Conservation (phyloP, 2,888 invertebrate genomes). For the Rotaria macrura region DNA sequence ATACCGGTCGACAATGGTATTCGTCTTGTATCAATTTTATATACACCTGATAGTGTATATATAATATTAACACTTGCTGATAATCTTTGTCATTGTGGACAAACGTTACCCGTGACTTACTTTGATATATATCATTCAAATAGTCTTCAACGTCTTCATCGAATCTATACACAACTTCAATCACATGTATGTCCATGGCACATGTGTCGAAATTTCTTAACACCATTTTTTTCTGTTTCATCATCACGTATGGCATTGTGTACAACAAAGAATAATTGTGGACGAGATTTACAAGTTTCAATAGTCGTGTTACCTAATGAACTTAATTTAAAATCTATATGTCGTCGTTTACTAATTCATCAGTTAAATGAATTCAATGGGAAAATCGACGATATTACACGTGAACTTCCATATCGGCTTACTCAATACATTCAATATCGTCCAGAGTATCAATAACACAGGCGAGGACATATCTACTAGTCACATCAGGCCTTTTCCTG, state of each 20-base stretch:
- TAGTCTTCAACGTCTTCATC: background rate
- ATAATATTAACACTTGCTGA: background rate
- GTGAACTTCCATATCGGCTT: background rate
- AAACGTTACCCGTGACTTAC: background rate
- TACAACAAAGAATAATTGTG: background rate
- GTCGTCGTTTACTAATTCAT: background rate
- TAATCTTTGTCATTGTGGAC: background rate
- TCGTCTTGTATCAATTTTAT: background rate
- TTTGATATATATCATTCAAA: background rate
- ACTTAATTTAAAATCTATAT: background rate
- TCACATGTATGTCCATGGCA: background rate
- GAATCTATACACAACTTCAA: background rate
- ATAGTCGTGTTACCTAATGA: background rate
- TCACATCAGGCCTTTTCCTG: background rate
- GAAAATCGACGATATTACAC: background rate
- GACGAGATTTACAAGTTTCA: background rate
- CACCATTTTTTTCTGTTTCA: background rate
- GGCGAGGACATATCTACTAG: background rate
- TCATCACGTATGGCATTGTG: constrained; percentile 18
- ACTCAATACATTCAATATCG: background rate
- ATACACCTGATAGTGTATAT: constrained; percentile 21
- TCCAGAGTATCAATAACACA: background rate
- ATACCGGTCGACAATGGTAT: background rate
- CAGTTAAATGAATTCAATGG: background rate
- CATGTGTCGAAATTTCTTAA: background rate